These are phyloP conservation scores for Ceratina calcarata DNA, from an alignment of 1,140 invertebrate genomes.

Conservation along the genomic window DNA sequence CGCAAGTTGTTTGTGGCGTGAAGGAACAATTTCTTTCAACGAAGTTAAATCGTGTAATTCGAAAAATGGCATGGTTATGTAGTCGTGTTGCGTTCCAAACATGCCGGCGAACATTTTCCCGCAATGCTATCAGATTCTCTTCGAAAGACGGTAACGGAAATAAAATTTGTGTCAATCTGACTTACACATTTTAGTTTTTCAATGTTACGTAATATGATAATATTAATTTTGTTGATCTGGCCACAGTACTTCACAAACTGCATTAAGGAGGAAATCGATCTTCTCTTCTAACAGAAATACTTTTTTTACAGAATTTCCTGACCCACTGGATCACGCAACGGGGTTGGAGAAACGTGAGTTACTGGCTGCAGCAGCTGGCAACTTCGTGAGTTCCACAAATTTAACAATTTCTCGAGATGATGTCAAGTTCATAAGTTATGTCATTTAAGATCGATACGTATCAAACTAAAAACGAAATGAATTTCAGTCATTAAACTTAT, in stretches of 20 bases:
- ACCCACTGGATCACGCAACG: conserved; percentile 95
- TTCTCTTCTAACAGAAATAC: neutral
- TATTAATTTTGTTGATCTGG: conserved; percentile 27
- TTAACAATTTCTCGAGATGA: neutral
- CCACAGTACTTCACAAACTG: conserved; percentile 3
- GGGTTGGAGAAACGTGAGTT: conserved; percentile 95
- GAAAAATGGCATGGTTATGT: conserved; percentile 83
- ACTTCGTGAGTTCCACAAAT: conserved; percentile 84
- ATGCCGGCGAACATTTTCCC: conserved; percentile 76
- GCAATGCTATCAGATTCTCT: conserved; percentile 69
- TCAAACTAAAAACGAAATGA: neutral
- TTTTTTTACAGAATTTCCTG: conserved; percentile 84
- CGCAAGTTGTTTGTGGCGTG: conserved; percentile 22
- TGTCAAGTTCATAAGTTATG: neutral
- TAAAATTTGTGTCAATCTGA: neutral
- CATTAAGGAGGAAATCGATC: neutral
- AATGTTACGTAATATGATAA: conserved; percentile 70
- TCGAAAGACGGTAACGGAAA: conserved; percentile 66
- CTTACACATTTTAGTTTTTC: conserved; percentile 8
- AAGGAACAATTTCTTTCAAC: neutral
- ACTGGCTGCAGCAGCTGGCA: conserved; percentile 90
- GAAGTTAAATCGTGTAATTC: neutral
- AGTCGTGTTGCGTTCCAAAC: conserved; percentile 79
- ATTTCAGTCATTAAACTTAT: neutral
- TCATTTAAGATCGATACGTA: neutral